A percentile compares a stretch with the other conserved stretches of the same genome.
phyloP scores from a whole-genome alignment of 2,113 vertebrate species.

The Chrysochloris asiatica region DNA sequence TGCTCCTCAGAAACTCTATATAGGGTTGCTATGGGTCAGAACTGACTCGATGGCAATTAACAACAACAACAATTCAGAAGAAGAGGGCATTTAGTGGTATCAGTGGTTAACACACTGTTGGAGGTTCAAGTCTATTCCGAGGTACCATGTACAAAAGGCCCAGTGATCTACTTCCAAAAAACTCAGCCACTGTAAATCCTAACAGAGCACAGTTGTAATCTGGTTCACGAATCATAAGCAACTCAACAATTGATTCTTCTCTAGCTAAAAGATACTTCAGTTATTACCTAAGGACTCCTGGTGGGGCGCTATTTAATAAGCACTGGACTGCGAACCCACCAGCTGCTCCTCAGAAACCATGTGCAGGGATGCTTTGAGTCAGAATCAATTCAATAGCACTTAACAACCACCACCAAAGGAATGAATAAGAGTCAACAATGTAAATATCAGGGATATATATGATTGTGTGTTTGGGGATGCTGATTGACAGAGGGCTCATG shows the following conservation, averaged over 20 bases:
- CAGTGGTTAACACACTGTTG: not conserved
- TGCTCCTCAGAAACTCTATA: too few species aligned
- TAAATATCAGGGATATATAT: too few species aligned
- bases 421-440: not conserved
- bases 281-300: too few species aligned
- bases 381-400: not conserved
- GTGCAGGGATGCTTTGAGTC: not conserved
- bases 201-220: not conserved
- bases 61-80: too few species aligned
- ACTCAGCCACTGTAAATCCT: not conserved
- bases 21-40: too few species aligned
- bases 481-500: not conserved
- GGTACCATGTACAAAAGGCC: not conserved
- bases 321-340: too few species aligned
- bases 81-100: not conserved
- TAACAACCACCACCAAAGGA: not conserved
- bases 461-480: not conserved
- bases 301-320: too few species aligned
- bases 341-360: too few species aligned
- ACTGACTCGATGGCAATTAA: too few species aligned
- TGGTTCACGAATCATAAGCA: too few species aligned
- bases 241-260: too few species aligned
- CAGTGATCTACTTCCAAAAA: not conserved
- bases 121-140: not conserved
- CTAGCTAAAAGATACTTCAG: too few species aligned